Conservation (phyloP, 2,888 invertebrate species). For the Aphidius colemani region DNA sequence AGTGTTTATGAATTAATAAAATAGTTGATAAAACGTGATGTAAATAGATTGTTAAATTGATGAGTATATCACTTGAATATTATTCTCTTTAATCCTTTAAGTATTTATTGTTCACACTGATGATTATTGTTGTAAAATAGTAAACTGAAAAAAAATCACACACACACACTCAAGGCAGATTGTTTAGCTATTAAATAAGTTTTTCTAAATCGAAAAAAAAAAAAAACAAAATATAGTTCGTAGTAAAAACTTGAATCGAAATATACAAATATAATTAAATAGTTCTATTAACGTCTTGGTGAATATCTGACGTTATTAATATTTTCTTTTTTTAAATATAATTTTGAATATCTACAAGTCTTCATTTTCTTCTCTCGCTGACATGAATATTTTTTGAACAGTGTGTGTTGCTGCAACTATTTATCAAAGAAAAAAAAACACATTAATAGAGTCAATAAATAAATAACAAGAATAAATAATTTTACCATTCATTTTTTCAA, state of each 20-base stretch:
- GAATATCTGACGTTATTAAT: not conserved
- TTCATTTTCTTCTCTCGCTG: conserved; percentile 74
- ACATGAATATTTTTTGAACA: conserved; percentile 76
- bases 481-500: conserved; percentile 68
- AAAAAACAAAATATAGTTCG: too few species aligned
- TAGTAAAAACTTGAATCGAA: too few species aligned
- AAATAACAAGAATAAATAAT: not conserved
- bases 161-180: too few species aligned
- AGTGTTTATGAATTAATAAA: conserved; percentile 28
- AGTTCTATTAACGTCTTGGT: not conserved
- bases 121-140: too few species aligned
- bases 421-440: conserved; percentile 44
- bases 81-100: too few species aligned
- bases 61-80: too few species aligned
- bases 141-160: too few species aligned
- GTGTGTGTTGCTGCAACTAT: conserved; percentile 67
- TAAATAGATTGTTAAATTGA: too few species aligned
- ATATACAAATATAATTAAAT: too few species aligned
- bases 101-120: too few species aligned
- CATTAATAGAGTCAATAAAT: conserved; percentile 21
- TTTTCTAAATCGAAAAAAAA: too few species aligned
- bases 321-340: conserved; percentile 12
- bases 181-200: too few species aligned
- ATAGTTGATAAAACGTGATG: conserved; percentile 10
- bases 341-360: conserved; percentile 32